Conservation (phyloP, 1,140 invertebrate genomes). For the Papilio glaucus region DNA sequence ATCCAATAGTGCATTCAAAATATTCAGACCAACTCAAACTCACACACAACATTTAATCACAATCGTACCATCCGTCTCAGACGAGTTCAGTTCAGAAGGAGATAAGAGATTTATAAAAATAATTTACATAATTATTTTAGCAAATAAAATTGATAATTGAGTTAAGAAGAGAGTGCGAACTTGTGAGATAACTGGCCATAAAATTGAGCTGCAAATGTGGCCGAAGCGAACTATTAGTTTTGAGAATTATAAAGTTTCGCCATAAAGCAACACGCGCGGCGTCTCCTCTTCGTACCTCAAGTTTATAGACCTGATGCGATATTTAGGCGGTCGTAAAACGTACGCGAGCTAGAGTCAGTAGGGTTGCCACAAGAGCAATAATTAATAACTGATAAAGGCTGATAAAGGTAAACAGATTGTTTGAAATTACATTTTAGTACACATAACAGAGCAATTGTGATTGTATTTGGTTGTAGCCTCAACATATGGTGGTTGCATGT, state of each 20-base stretch:
- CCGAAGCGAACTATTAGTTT: constrained; percentile 26
- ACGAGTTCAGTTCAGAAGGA: too few relatives aligned
- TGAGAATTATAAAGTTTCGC: constrained; percentile 28
- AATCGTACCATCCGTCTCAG: too few relatives aligned
- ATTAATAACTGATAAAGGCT: background rate
- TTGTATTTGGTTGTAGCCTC: too few relatives aligned
- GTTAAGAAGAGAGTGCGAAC: background rate
- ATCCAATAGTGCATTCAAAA: too few relatives aligned
- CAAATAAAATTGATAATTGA: background rate
- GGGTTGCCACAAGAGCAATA: constrained; percentile 4
- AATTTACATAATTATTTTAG: background rate
- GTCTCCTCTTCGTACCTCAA: background rate
- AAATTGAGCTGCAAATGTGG: constrained; percentile 12
- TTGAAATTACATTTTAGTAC: too few relatives aligned
- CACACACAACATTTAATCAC: too few relatives aligned
- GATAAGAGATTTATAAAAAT: too few relatives aligned
- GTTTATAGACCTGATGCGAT: constrained; percentile 31
- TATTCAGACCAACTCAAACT: too few relatives aligned
- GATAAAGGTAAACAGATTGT: too few relatives aligned
- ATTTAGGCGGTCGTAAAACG: constrained; percentile 33
- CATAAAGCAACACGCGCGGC: constrained; percentile 19
- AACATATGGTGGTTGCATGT: too few relatives aligned
- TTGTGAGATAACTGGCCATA: background rate
- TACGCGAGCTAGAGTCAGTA: background rate
- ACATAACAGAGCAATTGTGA: too few relatives aligned